Evolutionary conservation across 2,888 invertebrate genomes (phyloP).

Genomic region (Tridacna crocea): DNA sequence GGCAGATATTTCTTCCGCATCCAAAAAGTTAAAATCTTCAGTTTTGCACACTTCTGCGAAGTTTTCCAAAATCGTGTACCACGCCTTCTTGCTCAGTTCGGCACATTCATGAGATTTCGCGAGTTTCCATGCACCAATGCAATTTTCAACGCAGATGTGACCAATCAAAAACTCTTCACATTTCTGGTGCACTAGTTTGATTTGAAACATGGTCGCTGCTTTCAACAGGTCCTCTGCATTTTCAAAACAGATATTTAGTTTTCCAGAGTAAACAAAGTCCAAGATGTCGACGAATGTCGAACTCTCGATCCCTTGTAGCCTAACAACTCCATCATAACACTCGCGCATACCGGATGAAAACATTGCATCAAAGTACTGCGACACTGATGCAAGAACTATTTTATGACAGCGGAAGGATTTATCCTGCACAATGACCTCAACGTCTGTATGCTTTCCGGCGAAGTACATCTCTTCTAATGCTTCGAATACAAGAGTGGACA

Average conservation of each 20-base stretch:
- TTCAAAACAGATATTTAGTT: conserved; percentile 89
- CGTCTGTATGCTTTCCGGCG: conserved; percentile 69
- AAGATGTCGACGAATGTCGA: conserved; percentile 91
- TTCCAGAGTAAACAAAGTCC: conserved; percentile 93
- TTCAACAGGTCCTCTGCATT: conserved; percentile 90
- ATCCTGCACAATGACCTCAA: conserved; percentile 67
- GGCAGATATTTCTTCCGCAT: conserved; percentile 90
- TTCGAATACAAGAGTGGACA: conserved; percentile 61
- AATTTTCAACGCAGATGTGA: conserved; percentile 91
- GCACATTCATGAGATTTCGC: conserved; percentile 91
- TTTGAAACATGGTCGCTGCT: conserved; percentile 93
- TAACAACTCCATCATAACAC: conserved; percentile 67
- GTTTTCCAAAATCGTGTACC: conserved; percentile 88
- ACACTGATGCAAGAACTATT: conserved; percentile 73
- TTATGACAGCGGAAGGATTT: conserved; percentile 73
- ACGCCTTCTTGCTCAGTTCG: conserved; percentile 89
- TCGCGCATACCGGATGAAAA: conserved; percentile 74
- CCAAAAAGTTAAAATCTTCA: conserved; percentile 85
- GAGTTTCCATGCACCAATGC: conserved; percentile 93
- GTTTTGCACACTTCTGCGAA: conserved; percentile 70
- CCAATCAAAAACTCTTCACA: conserved; percentile 91
- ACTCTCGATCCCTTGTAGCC: conserved; percentile 86
- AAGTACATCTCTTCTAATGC: conserved; percentile 69
- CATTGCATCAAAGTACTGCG: conserved; percentile 76
- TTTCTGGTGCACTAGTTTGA: conserved; percentile 90